Conservation (phyloP, 1,140 invertebrate species). For the Stegodyphus dumicola region DNA sequence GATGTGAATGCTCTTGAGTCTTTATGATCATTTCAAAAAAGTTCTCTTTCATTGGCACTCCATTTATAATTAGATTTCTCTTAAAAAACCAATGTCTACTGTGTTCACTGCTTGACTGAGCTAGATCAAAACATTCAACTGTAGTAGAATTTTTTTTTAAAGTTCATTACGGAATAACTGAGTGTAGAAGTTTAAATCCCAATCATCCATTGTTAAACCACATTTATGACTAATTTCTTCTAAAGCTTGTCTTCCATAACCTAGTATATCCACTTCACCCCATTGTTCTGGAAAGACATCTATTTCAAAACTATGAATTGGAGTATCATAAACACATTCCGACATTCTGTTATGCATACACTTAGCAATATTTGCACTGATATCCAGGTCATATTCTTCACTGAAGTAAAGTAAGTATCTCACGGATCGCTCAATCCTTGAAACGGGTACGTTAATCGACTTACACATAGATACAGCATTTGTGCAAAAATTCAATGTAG, state of each 20-base stretch:
- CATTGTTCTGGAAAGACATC: constrained; percentile 75
- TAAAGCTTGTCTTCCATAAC: constrained; percentile 80
- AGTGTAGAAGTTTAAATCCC: constrained; percentile 88
- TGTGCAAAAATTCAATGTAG: constrained; percentile 90
- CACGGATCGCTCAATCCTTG: constrained; percentile 82
- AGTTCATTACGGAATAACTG: constrained; percentile 83
- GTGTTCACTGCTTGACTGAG: constrained; percentile 95
- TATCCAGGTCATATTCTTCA: background rate
- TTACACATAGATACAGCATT: constrained; percentile 94
- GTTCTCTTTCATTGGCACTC: constrained; percentile 79
- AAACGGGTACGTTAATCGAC: constrained; percentile 79
- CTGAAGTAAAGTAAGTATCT: constrained; percentile 78
- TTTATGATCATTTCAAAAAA: constrained; percentile 93
- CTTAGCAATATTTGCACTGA: background rate
- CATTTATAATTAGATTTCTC: constrained; percentile 89
- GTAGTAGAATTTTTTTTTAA: constrained; percentile 94
- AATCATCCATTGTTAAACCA: constrained; percentile 89
- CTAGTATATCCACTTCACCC: constrained; percentile 85
- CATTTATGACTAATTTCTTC: constrained; percentile 85
- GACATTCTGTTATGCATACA: constrained; percentile 85
- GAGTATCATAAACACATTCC: constrained; percentile 81
- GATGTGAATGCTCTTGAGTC: constrained; percentile 83
- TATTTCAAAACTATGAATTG: constrained; percentile 76
- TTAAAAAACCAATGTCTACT: constrained; percentile 77
- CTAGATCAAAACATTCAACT: constrained; percentile 97